These are phyloP conservation scores for Monochamus saltuarius DNA, from an alignment of 1,140 invertebrate species.

Conservation along the genomic window DNA sequence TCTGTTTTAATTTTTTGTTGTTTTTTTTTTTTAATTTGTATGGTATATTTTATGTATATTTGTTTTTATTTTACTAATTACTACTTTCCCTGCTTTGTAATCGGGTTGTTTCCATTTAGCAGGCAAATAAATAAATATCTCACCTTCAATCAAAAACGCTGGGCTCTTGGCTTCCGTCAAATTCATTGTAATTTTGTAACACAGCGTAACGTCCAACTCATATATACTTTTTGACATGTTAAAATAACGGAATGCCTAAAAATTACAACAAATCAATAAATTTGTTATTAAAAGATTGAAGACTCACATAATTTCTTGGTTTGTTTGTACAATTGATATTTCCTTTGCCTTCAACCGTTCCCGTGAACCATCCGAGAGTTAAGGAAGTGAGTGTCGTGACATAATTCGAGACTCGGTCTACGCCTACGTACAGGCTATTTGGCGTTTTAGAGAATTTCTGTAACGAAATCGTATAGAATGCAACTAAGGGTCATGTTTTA, in stretches of 20 bases:
- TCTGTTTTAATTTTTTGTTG: no score
- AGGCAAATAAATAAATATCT: no score
- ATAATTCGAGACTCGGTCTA: constrained; percentile 39
- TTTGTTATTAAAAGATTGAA: background rate
- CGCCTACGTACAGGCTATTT: constrained; percentile 49
- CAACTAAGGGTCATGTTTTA: background rate
- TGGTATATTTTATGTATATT: no score
- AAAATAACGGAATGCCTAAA: constrained; percentile 56
- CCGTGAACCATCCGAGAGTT: constrained; percentile 60
- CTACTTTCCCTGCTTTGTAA: no score
- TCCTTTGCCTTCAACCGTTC: constrained; percentile 43
- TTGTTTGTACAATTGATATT: constrained; percentile 42
- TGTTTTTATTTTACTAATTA: no score
- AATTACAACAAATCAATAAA: constrained; percentile 19
- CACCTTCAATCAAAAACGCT: constrained; percentile 70
- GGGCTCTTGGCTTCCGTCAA: constrained; percentile 75
- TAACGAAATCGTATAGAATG: constrained; percentile 18
- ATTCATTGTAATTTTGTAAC: constrained; percentile 74
- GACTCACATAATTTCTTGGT: constrained; percentile 38
- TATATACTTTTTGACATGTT: constrained; percentile 52
- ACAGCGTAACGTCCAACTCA: constrained; percentile 59
- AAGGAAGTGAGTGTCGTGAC: constrained; percentile 58
- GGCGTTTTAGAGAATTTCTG: constrained; percentile 45
- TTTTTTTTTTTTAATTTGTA: no score
- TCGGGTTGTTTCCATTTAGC: no score